A percentile compares a stretch with the other conserved stretches of the same genome.
phyloP scores from a whole-genome alignment of 2,888 invertebrate species.

The Pyrgus malvae region DNA sequence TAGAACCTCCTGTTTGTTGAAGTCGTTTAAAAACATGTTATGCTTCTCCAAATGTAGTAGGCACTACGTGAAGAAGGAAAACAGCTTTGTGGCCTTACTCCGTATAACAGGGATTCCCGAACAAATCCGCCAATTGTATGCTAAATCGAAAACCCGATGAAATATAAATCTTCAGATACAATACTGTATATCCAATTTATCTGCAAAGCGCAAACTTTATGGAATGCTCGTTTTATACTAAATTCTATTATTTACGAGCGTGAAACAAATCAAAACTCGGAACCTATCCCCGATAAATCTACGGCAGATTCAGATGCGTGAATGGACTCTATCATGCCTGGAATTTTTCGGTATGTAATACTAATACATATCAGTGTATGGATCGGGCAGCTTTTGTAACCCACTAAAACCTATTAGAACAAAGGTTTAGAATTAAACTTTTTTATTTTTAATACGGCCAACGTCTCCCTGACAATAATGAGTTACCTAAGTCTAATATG shows the following conservation, averaged over 20 bases:
- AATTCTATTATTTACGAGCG: background rate
- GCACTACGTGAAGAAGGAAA: background rate
- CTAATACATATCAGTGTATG: background rate
- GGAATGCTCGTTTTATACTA: slow-evolving; percentile 27
- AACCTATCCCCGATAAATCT: background rate
- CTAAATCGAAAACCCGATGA: slow-evolving; percentile 18
- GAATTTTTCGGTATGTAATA: no score
- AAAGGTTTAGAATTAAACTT: no score
- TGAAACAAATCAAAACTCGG: background rate
- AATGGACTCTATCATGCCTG: no score
- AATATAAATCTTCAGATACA: slow-evolving; percentile 21
- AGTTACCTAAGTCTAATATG: no score
- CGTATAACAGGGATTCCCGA: background rate
- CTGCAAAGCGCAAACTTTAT: slow-evolving; percentile 34
- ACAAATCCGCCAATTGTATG: slow-evolving; percentile 20
- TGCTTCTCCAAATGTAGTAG: background rate
- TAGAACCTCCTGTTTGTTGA: no score
- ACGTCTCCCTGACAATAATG: no score
- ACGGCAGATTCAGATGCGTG: background rate
- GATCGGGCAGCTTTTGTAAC: no score
- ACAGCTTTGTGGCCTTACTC: background rate
- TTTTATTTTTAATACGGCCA: no score
- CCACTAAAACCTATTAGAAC: no score
- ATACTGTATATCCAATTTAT: slow-evolving; percentile 22
- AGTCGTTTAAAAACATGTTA: no score